Conservation (phyloP, 1,140 invertebrate species). For the Drosophila nasuta region DNA sequence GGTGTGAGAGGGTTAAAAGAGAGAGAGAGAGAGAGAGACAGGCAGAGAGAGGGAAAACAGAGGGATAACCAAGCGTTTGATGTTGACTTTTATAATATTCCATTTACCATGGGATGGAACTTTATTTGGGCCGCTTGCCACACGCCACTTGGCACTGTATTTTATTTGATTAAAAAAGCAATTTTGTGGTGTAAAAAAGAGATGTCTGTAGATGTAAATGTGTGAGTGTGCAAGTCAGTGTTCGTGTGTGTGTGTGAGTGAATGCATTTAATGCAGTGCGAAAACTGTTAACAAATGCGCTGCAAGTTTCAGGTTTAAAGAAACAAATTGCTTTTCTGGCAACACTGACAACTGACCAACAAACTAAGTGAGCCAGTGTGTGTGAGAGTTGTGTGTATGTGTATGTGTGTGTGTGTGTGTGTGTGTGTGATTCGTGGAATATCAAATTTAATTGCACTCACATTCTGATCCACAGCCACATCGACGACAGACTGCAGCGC, state of each 20-base stretch:
- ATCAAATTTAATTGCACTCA: constrained; percentile 67
- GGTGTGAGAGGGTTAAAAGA: neutral
- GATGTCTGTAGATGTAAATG: neutral
- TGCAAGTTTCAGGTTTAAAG: constrained; percentile 24
- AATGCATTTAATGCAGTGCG: neutral
- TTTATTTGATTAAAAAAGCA: constrained; percentile 68
- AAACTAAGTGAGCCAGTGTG: neutral
- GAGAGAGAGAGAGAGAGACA: neutral
- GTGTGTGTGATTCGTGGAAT: constrained; percentile 10
- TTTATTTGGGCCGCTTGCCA: constrained; percentile 35
- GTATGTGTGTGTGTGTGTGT: neutral
- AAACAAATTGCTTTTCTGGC: constrained; percentile 37
- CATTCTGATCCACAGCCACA: constrained; percentile 86
- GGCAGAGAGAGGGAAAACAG: neutral
- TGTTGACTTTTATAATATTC: constrained; percentile 55
- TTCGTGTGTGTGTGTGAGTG: neutral
- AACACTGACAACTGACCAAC: neutral
- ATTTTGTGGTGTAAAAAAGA: constrained; percentile 44
- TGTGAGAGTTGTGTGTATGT: neutral
- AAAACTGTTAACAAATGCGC: constrained; percentile 4
- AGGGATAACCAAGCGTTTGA: neutral
- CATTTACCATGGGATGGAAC: constrained; percentile 47
- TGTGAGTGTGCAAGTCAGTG: neutral
- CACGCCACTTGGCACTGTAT: neutral
- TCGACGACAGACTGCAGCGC: constrained; percentile 88